Base-by-base conservation (phyloP, 2,113 vertebrate species). In the Seriola aureovittata region DNA sequence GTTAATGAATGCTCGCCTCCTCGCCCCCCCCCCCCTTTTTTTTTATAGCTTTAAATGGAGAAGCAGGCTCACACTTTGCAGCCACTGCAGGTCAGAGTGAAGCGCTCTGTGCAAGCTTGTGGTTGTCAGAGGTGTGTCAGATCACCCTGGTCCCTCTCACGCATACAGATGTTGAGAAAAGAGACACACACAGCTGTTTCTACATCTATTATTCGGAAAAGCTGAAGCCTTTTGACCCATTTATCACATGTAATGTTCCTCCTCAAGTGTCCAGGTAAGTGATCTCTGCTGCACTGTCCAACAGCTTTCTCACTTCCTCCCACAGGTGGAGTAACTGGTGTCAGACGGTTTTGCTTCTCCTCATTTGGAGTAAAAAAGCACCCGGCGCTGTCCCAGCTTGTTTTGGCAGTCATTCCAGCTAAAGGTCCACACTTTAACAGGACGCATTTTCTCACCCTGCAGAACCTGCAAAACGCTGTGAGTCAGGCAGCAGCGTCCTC, bases 301-400 rank as follows among this genome's bases (percentile, higher is more conserved):
- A 4, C 80, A 68, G 73, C 76, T 68, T 19, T 73, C 21, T 64
- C 74, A 48, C 71, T 44, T 23, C 21, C 46, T 55, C 32, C 60
- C 55, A 36, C 73, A 40, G 74, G 76, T 65, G 59, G 34, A 76
- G 81, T 80, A 75, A 85, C 82, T 80, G 85, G 77, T 78, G 88
- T 80, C 83, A 77, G 82, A 79, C 42, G 54, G 64, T 69, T 88
- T 78, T 88, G 57, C 48, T 59, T 91, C 80, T 70, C 65, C 69
- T 82, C 72, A 71, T 77, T 86, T 64, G 71, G 52, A 82, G 73
- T 13, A 29, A 75, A 75, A 77, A 80, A 46, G 72, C 80, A 75
- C 82, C 58, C 72, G 52, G 5, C 7, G 52, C 57, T 71, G 54
- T 68, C 75, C 65, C 57, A n/a, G 64, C 70, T 32, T 7, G 46